Evolutionary conservation across 2,113 vertebrate genomes (phyloP).

Genomic region (Columbina picui): DNA sequence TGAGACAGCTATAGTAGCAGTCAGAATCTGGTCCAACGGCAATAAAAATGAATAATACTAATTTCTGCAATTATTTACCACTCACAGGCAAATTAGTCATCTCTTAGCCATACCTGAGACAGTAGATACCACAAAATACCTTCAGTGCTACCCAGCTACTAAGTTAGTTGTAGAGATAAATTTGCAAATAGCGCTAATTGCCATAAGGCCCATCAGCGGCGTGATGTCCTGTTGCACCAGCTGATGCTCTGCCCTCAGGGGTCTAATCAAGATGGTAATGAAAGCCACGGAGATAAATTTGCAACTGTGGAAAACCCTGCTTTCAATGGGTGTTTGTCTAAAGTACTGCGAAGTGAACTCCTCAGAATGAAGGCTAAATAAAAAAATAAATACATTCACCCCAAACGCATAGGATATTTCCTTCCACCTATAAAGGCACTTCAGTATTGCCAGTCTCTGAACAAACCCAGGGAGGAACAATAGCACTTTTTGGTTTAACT

Average conservation of each 20-base stretch:
- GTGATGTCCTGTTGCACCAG: neutral
- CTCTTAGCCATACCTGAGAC: slow-evolving; percentile 50
- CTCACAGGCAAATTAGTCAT: slow-evolving; percentile 26
- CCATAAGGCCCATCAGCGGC: neutral
- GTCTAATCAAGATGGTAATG: neutral
- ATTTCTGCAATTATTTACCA: slow-evolving; percentile 51
- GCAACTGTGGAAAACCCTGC: neutral
- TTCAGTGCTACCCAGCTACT: slow-evolving; percentile 70
- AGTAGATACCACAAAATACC: slow-evolving; percentile 63
- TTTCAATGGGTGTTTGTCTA: neutral
- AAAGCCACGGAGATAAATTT: slow-evolving; percentile 3
- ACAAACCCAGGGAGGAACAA: neutral
- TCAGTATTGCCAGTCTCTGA: neutral
- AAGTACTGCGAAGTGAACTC: neutral
- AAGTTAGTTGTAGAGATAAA: neutral
- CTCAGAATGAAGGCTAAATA: neutral
- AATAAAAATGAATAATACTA: neutral
- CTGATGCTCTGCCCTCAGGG: slow-evolving; percentile 32
- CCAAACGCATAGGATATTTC: neutral
- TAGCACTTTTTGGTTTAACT: neutral
- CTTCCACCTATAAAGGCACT: neutral
- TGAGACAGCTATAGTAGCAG: neutral
- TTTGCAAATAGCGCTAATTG: neutral
- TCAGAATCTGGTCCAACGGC: neutral
- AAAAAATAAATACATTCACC: neutral